Conservation (phyloP, 30 jellyfish, hydroid and myxozoan genomes). For the Aurelia sp. region DNA sequence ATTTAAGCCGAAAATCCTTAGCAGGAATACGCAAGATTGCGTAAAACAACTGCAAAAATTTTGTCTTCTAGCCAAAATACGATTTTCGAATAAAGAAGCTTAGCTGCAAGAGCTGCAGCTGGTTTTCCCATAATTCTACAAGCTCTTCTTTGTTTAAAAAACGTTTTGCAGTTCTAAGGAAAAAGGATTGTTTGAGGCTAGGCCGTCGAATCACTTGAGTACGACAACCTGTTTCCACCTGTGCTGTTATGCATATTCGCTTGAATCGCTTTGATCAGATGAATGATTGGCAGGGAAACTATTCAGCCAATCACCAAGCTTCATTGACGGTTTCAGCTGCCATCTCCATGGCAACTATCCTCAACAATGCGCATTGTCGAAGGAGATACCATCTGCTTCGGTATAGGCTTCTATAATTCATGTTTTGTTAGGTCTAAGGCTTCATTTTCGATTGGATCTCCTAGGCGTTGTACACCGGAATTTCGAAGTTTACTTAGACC, state of each 20-base stretch:
- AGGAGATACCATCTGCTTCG: constrained; percentile 58
- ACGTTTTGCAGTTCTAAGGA: constrained; percentile 1
- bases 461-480: constrained; percentile 35
- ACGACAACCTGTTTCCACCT: constrained; percentile 90
- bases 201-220: constrained; percentile 49
- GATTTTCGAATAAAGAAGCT: too few relatives aligned
- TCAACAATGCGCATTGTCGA: constrained; percentile 47
- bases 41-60: too few relatives aligned
- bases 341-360: constrained; percentile 70
- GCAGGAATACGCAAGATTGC: too few relatives aligned
- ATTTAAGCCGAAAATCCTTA: too few relatives aligned
- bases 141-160: constrained; percentile 6
- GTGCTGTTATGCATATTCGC: constrained; percentile 76
- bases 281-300: constrained; percentile 64
- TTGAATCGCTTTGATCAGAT: constrained; percentile 61
- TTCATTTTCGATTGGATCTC: constrained; percentile 33
- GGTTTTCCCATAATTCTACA: background rate
- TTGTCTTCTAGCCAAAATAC: too few relatives aligned
- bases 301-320: constrained; percentile 42
- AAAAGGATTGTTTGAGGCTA: constrained; percentile 8
- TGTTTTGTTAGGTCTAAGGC: constrained; percentile 17
- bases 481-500: constrained; percentile 40
- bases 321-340: constrained; percentile 53
- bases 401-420: constrained; percentile 42
- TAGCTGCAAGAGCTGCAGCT: background rate